phyloP scores from a whole-genome alignment of 1,140 invertebrate species.

The Dinoponera quadriceps region DNA sequence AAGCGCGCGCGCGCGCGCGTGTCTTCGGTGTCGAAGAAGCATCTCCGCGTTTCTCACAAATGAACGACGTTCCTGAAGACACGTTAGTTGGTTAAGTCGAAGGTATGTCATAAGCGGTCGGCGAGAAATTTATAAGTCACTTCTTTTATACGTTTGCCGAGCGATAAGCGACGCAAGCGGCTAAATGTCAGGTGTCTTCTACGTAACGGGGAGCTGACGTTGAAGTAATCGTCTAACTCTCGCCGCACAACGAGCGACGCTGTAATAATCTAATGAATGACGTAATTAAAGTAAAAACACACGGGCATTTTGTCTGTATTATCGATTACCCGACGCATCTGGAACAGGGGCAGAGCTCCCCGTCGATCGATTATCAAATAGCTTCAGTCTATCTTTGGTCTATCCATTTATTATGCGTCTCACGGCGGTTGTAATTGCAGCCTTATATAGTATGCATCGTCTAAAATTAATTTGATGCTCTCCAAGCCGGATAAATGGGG shows the following conservation, averaged over 20 bases:
- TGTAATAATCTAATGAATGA: slow-evolving; percentile 18
- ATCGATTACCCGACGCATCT: slow-evolving; percentile 4
- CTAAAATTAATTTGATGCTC: slow-evolving; percentile 63
- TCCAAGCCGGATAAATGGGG: slow-evolving; percentile 26
- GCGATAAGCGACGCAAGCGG: neutral
- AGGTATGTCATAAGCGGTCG: neutral
- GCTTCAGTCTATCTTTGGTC: neutral
- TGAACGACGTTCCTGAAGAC: neutral
- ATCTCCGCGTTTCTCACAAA: neutral
- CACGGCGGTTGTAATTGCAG: slow-evolving; percentile 1
- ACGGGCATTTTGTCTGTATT: slow-evolving; percentile 13
- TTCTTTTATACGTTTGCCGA: slow-evolving; percentile 8
- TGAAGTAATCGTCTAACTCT: slow-evolving; percentile 1
- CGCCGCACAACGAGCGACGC: neutral
- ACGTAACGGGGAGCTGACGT: neutral
- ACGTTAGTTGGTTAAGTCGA: neutral
- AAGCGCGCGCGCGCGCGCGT: neutral
- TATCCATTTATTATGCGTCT: neutral
- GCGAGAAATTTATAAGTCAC: neutral
- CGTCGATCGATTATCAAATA: slow-evolving; percentile 44
- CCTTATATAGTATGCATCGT: neutral
- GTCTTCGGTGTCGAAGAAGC: neutral
- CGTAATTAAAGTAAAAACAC: slow-evolving; percentile 20
- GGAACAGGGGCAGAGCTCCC: neutral
- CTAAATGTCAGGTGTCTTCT: slow-evolving; percentile 35